phyloP scores from a whole-genome alignment of 2,113 vertebrate genomes.

The Perca fluviatilis region DNA sequence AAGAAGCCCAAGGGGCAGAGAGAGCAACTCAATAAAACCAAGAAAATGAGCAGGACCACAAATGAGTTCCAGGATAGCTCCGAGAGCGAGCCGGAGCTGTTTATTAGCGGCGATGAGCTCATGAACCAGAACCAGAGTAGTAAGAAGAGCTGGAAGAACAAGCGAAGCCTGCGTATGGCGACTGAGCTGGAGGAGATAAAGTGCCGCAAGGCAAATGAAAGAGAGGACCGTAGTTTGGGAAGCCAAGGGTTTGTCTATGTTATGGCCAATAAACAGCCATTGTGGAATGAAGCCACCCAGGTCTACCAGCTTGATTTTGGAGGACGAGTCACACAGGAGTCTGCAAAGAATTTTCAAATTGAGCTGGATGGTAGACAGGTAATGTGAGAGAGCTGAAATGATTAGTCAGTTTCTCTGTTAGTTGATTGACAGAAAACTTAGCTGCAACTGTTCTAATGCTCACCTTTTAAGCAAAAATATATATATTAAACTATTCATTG shows the following conservation, averaged over 20 bases:
- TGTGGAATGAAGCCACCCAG: slow-evolving; percentile 98
- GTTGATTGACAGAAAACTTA: neutral
- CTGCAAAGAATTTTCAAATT: slow-evolving; percentile 99
- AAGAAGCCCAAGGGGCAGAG: slow-evolving; percentile 97
- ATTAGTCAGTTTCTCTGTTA: neutral
- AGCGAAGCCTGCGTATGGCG: slow-evolving; percentile 92
- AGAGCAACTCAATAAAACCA: slow-evolving; percentile 93
- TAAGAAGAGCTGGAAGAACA: slow-evolving; percentile 98
- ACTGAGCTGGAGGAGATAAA: slow-evolving; percentile 96
- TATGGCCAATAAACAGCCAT: slow-evolving; percentile 98
- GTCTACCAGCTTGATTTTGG: slow-evolving; percentile 99
- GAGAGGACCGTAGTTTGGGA: slow-evolving; percentile 95
- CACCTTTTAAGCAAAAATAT: neutral
- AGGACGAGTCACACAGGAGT: slow-evolving; percentile 98
- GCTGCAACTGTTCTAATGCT: neutral
- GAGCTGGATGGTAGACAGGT: slow-evolving; percentile 99
- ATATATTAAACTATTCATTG: neutral
- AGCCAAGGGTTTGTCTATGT: slow-evolving; percentile 98
- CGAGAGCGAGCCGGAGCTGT: slow-evolving; percentile 97
- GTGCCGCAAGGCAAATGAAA: slow-evolving; percentile 94
- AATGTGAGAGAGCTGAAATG: slow-evolving; percentile 36
- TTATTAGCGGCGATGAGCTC: slow-evolving; percentile 96
- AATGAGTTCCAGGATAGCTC: slow-evolving; percentile 99
- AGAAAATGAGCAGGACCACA: slow-evolving; percentile 94
- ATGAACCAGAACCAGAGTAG: slow-evolving; percentile 98